Evolutionary conservation across 2,113 vertebrate genomes (phyloP).

Genomic region (Gallinago undulata): DNA sequence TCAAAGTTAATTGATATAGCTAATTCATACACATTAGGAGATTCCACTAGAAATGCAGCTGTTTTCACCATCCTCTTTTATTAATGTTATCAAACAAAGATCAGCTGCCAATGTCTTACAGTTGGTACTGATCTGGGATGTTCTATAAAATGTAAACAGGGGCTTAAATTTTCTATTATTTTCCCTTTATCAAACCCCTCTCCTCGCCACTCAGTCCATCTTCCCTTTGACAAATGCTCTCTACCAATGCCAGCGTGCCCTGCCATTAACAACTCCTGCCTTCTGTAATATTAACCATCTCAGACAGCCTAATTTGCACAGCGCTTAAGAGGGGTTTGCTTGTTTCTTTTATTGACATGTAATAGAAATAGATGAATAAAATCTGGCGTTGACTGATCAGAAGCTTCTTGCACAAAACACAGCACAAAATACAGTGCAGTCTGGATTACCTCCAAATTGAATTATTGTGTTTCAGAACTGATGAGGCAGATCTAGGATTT

Average conservation of each 20-base stretch:
- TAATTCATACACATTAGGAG: background rate
- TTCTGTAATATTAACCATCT: background rate
- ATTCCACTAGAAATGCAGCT: background rate
- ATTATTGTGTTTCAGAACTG: background rate
- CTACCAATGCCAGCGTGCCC: background rate
- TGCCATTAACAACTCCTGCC: background rate
- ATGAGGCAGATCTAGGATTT: background rate
- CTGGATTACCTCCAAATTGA: background rate
- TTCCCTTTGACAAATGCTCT: background rate
- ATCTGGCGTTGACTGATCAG: background rate
- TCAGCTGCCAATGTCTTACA: background rate
- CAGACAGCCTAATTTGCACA: background rate
- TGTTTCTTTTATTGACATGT: background rate
- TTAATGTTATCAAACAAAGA: background rate
- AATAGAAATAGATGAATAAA: slow-evolving; percentile 1
- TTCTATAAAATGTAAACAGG: background rate
- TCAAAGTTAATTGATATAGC: background rate
- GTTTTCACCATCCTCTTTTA: background rate
- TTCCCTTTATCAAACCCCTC: background rate
- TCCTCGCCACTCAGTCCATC: background rate
- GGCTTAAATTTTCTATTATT: background rate
- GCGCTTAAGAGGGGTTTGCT: background rate
- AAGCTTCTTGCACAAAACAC: background rate
- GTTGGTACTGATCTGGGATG: background rate
- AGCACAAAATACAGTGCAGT: background rate